These are phyloP conservation scores for Oncopodura yosiiana DNA, from an alignment of 1,140 invertebrate genomes.

Conservation along the genomic window DNA sequence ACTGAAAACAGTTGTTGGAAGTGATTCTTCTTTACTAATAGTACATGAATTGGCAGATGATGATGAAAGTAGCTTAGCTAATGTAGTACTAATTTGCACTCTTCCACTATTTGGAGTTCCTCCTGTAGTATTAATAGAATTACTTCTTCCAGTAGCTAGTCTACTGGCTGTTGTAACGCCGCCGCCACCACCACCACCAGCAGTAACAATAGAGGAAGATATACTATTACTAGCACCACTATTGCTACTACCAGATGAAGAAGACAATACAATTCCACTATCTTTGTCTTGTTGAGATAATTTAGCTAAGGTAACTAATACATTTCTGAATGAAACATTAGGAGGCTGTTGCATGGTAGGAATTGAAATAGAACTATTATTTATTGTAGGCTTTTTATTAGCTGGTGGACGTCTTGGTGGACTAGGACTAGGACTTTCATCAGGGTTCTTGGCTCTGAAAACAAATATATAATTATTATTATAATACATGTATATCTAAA, in stretches of 20 bases:
- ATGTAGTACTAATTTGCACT: constrained; percentile 14
- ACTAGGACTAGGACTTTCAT: constrained; percentile 42
- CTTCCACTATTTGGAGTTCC: constrained; percentile 10
- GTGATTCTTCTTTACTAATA: background rate
- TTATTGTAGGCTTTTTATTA: constrained; percentile 36
- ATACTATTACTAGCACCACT: constrained; percentile 2
- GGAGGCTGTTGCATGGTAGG: background rate
- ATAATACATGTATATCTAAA: background rate
- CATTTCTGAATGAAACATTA: constrained; percentile 57
- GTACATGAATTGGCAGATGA: background rate
- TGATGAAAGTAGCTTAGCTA: constrained; percentile 25
- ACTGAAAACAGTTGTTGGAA: constrained; percentile 1
- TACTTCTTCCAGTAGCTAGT: background rate
- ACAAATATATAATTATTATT: constrained; percentile 11
- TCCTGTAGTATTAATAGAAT: background rate
- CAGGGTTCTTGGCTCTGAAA: constrained; percentile 27
- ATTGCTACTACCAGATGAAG: no score
- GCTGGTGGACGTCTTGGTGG: constrained; percentile 45
- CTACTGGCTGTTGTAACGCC: constrained; percentile 2
- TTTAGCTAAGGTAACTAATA: constrained; percentile 65
- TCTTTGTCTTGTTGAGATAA: constrained; percentile 41
- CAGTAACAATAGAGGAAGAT: no score
- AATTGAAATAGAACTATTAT: background rate
- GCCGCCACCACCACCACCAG: background rate
- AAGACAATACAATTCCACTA: no score